Percentiles rank a stretch among this genome's conserved stretches.
Evolutionary conservation across 2,797 vertebrate genomes (phyloP).

Genomic region (Cygnus olor): DNA sequence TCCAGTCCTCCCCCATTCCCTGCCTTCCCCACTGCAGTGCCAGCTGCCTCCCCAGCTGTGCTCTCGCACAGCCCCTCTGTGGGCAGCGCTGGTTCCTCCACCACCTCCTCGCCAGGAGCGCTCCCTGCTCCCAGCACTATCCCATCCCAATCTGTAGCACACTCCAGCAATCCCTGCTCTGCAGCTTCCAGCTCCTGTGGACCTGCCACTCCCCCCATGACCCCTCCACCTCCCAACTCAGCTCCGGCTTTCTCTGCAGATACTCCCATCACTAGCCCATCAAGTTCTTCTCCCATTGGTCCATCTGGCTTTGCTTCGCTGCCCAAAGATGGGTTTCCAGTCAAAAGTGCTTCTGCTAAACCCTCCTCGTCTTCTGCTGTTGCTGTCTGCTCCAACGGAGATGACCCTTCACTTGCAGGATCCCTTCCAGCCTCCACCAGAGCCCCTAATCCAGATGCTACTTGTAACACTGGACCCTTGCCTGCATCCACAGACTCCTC

Average conservation of each 20-base stretch:
- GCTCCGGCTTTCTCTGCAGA: background rate
- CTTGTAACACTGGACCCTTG: background rate
- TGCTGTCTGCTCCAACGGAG: background rate
- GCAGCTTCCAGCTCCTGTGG: background rate
- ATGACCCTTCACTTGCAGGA: background rate
- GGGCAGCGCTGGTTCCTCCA: fast-evolving
- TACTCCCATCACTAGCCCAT: fast-evolving
- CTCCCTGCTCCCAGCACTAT: background rate
- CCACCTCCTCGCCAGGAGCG: fast-evolving
- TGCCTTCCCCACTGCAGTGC: background rate
- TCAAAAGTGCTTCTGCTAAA: background rate
- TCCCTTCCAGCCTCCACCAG: background rate
- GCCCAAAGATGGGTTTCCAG: background rate
- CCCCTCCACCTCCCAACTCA: background rate
- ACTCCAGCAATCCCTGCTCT: background rate
- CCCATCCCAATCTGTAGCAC: background rate
- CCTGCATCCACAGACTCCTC: background rate
- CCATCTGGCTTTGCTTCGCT: background rate
- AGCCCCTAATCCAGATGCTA: background rate
- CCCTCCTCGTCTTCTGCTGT: background rate
- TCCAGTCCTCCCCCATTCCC: too few species aligned
- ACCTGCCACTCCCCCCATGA: background rate
- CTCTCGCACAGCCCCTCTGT: fast-evolving
- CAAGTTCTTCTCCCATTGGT: background rate
- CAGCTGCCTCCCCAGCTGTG: fast-evolving